Evolutionary conservation across 2,797 vertebrate genomes (phyloP), one percentile per base, ranked within the genome.

Genomic region (Knipowitschia caucasica): DNA sequence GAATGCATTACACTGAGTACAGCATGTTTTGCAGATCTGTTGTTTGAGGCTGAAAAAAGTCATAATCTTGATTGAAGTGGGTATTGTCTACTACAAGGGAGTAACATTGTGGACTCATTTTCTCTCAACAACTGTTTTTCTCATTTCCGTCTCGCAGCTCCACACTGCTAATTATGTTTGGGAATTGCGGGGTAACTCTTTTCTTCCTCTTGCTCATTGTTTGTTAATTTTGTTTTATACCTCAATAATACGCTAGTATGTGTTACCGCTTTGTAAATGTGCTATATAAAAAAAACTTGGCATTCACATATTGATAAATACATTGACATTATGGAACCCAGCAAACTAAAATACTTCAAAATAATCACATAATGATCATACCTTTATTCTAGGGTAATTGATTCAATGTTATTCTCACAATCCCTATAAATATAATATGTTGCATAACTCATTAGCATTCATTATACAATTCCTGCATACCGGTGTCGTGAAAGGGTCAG

Each of bases 391-490:
- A 36, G 5, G 10, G 12, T 43, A 24, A n/a, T 24, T 23, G 6
- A 43, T 43, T 43, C 40, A n/a, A 7, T 43, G 31, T 12, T 33
- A 43, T 24, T 24, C n/a, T 7, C 42, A 26, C 15, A 26, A 8
- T 42, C 1, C 14, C 10, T 25, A 24, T 27, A 26, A 44, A 44
- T 44, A 44, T 15, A 44, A 44, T 26, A 17, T 26, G 15, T 43
- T n/a, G 2, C 40, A 70, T 31, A 11, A 30, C 50, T 81, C 73
- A 81, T 78, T 73, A 69, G 45, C 67, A 84, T 77, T 60, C 70
- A 83, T 77, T 82, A 50, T 70, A 50, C 71, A 50, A 65, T 58
- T 50, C 64, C 77, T 70, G 78, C 53, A 66, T 58, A 60, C 62
- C 78, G 71, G 78, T 50, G 60, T 71, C 56, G 60, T 49, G 36